phyloP scores from a whole-genome alignment of 2,888 invertebrate genomes.

The Helleia helle region DNA sequence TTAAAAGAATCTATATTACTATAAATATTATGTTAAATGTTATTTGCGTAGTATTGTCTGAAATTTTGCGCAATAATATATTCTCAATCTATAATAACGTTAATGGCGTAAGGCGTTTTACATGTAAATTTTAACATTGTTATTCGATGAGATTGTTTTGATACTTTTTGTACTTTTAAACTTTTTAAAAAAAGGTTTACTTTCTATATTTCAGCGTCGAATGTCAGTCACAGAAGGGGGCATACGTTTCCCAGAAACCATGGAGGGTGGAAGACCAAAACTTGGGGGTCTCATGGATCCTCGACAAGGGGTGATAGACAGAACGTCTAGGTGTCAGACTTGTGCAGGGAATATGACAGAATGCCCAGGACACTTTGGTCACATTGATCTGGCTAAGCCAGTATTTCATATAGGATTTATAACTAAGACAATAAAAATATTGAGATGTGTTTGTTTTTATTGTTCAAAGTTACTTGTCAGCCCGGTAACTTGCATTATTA shows the following conservation, averaged over 20 bases:
- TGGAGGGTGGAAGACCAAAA: constrained; percentile 99
- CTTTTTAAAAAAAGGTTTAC: not conserved
- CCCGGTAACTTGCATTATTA: constrained; percentile 76
- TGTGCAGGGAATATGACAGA: constrained; percentile 99
- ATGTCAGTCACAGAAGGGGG: constrained; percentile 99
- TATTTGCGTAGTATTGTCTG: no score
- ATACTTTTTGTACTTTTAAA: not conserved
- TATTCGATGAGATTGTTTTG: no score
- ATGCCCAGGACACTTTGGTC: constrained; percentile 99
- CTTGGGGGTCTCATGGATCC: constrained; percentile 99
- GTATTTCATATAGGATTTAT: constrained; percentile 99
- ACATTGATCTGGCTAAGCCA: constrained; percentile 98
- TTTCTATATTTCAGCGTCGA: constrained; percentile 84
- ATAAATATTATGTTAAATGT: no score
- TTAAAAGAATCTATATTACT: no score
- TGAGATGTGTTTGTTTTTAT: constrained; percentile 99
- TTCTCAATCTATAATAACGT: no score
- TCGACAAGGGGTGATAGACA: constrained; percentile 96
- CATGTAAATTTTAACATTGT: no score
- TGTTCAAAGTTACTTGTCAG: constrained; percentile 98
- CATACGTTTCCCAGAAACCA: constrained; percentile 96
- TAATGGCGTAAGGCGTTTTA: no score
- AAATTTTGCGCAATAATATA: no score
- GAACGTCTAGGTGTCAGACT: constrained; percentile 93
- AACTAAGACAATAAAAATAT: constrained; percentile 95